Evolutionary conservation across 1,140 invertebrate genomes (phyloP).

Genomic region (Ostrea denselamellosa): DNA sequence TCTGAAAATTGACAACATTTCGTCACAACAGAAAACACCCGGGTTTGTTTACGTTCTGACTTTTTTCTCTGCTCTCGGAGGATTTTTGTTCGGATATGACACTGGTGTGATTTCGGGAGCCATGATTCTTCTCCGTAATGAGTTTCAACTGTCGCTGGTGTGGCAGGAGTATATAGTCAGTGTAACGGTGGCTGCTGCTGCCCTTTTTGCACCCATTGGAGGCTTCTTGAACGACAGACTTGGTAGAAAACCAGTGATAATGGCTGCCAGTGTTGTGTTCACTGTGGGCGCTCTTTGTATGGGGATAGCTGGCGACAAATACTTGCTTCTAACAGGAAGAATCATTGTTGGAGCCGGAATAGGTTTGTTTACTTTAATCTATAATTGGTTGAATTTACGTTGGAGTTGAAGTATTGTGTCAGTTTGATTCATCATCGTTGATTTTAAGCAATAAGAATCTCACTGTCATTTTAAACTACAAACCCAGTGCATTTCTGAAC

Average conservation of each 20-base stretch:
- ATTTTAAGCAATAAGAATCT: no score
- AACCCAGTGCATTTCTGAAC: no score
- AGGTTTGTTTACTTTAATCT: constrained; percentile 77
- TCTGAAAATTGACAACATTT: constrained; percentile 73
- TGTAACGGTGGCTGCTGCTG: constrained; percentile 79
- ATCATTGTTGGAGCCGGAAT: constrained; percentile 83
- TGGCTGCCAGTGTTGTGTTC: constrained; percentile 82
- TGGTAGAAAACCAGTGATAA: constrained; percentile 82
- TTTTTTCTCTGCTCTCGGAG: constrained; percentile 80
- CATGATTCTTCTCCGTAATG: constrained; percentile 81
- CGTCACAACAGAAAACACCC: constrained; percentile 66
- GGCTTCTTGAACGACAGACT: constrained; percentile 81
- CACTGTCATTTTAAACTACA: no score
- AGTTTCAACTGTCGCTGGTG: constrained; percentile 79
- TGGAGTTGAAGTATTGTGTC: no score
- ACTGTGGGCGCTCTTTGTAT: constrained; percentile 82
- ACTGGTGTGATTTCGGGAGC: constrained; percentile 85
- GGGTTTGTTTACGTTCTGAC: constrained; percentile 75
- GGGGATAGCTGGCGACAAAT: constrained; percentile 80
- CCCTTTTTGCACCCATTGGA: constrained; percentile 81
- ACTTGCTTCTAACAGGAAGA: constrained; percentile 81
- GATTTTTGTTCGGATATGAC: constrained; percentile 86
- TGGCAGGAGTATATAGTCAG: constrained; percentile 83
- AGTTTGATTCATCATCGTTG: no score
- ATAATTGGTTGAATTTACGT: no score